Percentiles rank a stretch among this genome's conserved stretches.
These are phyloP conservation scores for Fragariocoptes setiger DNA, from an alignment of 1,140 invertebrate species.

Conservation along the genomic window DNA sequence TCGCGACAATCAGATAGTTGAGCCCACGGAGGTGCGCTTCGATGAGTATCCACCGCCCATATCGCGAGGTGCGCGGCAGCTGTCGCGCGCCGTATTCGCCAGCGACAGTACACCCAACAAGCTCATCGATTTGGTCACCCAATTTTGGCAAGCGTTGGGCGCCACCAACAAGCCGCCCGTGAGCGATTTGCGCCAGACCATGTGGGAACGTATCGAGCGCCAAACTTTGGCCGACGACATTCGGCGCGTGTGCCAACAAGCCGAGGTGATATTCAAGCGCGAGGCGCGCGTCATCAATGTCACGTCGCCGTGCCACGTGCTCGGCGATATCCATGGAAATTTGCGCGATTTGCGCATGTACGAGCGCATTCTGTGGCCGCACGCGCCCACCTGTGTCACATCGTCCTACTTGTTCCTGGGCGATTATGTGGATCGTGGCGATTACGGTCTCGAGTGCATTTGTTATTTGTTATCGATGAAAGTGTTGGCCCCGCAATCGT, in stretches of 20 bases:
- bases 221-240: not conserved
- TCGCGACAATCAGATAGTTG: not conserved
- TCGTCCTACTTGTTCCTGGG: conserved; percentile 28
- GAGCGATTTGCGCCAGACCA: conserved; percentile 1
- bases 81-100: not conserved
- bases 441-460: conserved; percentile 22
- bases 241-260: conserved; percentile 12
- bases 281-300: conserved; percentile 17
- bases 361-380: conserved; percentile 26
- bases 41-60: not conserved
- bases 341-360: conserved; percentile 25
- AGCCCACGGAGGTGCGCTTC: not conserved
- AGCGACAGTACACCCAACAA: not conserved
- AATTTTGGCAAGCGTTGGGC: not conserved
- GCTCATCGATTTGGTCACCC: not conserved
- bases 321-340: conserved; percentile 27
- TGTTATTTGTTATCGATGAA: conserved; percentile 31
- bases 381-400: conserved; percentile 24
- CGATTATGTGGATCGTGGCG: conserved; percentile 31
- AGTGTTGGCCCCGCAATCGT: conserved; percentile 24
- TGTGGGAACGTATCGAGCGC: not conserved
- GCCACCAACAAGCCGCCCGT: not conserved
- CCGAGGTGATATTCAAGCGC: conserved; percentile 13
- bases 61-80: not conserved
- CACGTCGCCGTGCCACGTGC: conserved; percentile 22